Percentiles rank a stretch among this genome's conserved stretches.
These are phyloP conservation scores for Sclerurus mexicanus DNA, from an alignment of 2,113 vertebrate species.

Conservation along the genomic window DNA sequence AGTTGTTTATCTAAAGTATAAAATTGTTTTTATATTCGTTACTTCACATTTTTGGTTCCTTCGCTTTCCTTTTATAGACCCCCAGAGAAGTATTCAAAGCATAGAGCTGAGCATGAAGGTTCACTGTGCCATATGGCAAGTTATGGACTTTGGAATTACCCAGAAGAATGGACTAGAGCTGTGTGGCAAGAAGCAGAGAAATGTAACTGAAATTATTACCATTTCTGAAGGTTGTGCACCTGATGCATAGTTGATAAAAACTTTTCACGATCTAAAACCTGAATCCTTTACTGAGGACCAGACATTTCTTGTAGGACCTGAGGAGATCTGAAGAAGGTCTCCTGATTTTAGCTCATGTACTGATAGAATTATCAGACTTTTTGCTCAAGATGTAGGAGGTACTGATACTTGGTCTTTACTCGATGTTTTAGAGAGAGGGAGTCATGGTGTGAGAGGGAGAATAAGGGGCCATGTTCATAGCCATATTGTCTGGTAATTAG, in stretches of 20 bases:
- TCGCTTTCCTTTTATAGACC: not conserved
- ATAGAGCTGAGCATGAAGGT: not conserved
- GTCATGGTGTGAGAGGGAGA: not conserved
- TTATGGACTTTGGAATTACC: not conserved
- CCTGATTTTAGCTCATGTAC: not conserved
- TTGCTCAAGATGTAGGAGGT: not conserved
- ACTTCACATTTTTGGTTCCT: not conserved
- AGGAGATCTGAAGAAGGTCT: not conserved
- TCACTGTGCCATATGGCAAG: not conserved
- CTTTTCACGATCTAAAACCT: not conserved
- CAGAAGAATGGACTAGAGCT: not conserved
- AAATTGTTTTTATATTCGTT: not conserved
- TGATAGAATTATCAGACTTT: not conserved
- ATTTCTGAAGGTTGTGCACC: not conserved
- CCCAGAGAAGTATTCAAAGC: not conserved
- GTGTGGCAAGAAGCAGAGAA: not conserved
- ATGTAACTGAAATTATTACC: not conserved
- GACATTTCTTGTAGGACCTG: not conserved
- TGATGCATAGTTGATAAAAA: not conserved
- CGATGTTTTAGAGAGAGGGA: not conserved
- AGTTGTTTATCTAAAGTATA: too few species aligned
- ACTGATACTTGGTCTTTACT: not conserved
- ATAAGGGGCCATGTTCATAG: not conserved
- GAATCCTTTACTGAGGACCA: not conserved
- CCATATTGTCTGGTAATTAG: not conserved